These are phyloP conservation scores for Pomacea maculata DNA, from an alignment of 1,140 invertebrate species.

Conservation along the genomic window DNA sequence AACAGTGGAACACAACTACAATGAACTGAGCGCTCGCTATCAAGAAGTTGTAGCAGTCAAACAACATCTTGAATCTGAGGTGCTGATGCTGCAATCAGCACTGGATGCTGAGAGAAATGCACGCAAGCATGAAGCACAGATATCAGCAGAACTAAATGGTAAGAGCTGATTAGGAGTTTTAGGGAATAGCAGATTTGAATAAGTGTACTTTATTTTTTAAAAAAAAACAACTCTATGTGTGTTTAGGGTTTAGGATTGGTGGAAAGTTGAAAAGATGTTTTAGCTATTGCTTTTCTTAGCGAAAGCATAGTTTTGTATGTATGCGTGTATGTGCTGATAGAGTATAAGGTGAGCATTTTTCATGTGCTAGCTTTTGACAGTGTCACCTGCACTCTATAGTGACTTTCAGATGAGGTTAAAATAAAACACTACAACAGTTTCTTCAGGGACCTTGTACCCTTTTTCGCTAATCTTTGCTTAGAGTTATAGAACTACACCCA, in stretches of 20 bases:
- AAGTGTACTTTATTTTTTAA: no score
- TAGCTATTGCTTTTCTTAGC: neutral
- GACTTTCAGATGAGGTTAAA: no score
- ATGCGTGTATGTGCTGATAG: no score
- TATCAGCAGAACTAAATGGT: constrained; percentile 80
- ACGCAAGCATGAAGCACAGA: constrained; percentile 76
- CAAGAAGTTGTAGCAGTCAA: constrained; percentile 46
- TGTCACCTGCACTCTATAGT: no score
- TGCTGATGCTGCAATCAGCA: constrained; percentile 79
- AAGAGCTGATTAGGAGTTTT: no score
- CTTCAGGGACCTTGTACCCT: no score
- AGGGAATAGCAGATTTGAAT: neutral
- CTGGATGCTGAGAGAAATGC: constrained; percentile 84
- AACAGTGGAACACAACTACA: constrained; percentile 50
- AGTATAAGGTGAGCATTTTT: no score
- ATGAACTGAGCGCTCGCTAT: constrained; percentile 53
- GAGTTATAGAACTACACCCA: no score
- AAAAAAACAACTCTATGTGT: neutral
- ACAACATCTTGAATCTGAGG: constrained; percentile 76
- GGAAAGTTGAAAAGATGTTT: neutral
- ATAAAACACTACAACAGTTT: no score
- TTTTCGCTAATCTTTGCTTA: no score
- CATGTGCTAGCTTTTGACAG: no score
- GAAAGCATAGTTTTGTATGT: no score
- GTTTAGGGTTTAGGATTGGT: neutral